Base-by-base conservation (phyloP, 2,113 vertebrate genomes). In the Phyllopteryx taeniolatus region DNA sequence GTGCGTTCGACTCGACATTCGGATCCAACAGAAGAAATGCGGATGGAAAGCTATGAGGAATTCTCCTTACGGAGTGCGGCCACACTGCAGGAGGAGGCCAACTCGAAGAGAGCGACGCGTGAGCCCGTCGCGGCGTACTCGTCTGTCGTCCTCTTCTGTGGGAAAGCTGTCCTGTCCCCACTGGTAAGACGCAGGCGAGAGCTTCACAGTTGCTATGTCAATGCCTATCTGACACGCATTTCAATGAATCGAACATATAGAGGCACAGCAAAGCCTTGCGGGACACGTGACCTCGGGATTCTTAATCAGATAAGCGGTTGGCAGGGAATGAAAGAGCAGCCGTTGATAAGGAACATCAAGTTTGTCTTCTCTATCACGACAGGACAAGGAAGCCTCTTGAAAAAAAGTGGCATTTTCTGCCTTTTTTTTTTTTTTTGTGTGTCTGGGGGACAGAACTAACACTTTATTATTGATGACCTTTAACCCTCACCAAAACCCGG, bases 11-110 rank as follows among this genome's bases (percentile, higher is more conserved):
- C 54, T 46, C 70, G 39, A 20, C 22, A 3, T 79, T 72, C 67
- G 2, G 6, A 71, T 73, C 69, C 62, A 61, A 69, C 83, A 81
- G 84, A 68, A 62, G 67, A 19, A 3, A 73, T 46, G 73, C 60
- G 49, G 76, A 91, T 98, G 96, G 95, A 97, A 75, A 94, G 94
- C 76, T 99, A 97, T 66, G 95, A 97, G 74, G 83, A 92, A 60
- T 99, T 98, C 86, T 95, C 90, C 78, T 88, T 90, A 78, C 92
- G 87, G 66, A 94, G 90, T 79, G 80, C 95, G 79, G 84, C 89
- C 67, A 72, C 87, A 78, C 90, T 96, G 76, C 93, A 94, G 81
- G 88, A 88, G 66, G 86, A 92, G 75, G 70, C 82, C 61, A 57
- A 69, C 77, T 72, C 73, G 65, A 75, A 59, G 51, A 88, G 33